These are phyloP conservation scores for Deilephila porcellus DNA, from an alignment of 2,888 invertebrate genomes.

Conservation along the genomic window DNA sequence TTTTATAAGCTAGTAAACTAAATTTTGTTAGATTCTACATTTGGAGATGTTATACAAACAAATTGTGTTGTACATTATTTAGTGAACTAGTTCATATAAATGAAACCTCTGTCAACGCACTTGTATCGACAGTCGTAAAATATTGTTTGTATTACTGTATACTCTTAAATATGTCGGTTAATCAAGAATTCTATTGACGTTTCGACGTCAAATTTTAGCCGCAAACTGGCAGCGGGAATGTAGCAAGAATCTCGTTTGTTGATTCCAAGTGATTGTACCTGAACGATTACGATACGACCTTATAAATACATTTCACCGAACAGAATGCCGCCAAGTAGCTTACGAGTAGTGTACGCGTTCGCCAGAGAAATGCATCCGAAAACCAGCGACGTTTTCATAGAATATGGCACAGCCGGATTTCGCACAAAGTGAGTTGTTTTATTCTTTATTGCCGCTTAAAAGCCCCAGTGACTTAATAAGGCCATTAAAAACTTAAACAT, in stretches of 20 bases:
- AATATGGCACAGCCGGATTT: conserved; percentile 95
- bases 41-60: conserved; percentile 12
- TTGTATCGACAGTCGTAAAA: conserved; percentile 3
- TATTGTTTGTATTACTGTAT: background rate
- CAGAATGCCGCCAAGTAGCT: conserved; percentile 84
- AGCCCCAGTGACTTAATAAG: conserved; percentile 45
- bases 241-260: conserved; percentile 75
- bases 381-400: conserved; percentile 86
- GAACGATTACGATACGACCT: conserved; percentile 67
- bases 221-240: conserved; percentile 74
- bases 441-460: conserved; percentile 46
- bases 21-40: background rate
- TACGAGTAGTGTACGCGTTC: conserved; percentile 90
- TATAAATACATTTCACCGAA: conserved; percentile 76
- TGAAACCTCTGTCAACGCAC: background rate
- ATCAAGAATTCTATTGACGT: conserved; percentile 50
- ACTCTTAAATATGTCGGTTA: conserved; percentile 39
- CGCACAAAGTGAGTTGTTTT: conserved; percentile 88
- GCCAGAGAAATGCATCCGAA: conserved; percentile 91
- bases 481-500: conserved; percentile 48
- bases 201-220: conserved; percentile 54
- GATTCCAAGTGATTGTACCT: conserved; percentile 79
- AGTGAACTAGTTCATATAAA: background rate
- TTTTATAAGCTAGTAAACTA: background rate
- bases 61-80: conserved; percentile 14